phyloP scores from a whole-genome alignment of 2,113 vertebrate genomes.

The Lycaon pictus region DNA sequence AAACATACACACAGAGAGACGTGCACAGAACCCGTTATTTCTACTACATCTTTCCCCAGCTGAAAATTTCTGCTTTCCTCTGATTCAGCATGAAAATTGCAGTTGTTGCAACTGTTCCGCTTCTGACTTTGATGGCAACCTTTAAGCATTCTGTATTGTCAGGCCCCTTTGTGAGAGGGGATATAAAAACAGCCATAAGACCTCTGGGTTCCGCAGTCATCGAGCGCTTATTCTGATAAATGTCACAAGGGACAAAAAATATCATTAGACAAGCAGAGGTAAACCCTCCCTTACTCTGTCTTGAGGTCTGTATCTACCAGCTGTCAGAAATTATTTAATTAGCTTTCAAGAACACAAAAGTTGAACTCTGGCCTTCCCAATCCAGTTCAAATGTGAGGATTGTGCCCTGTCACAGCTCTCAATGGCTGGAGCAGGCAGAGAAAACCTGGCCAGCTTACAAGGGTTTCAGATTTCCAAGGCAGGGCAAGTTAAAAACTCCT shows the following conservation, averaged over 20 bases:
- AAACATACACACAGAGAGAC: background rate
- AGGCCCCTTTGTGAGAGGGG: slow-evolving; percentile 48
- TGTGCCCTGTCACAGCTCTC: slow-evolving; percentile 52
- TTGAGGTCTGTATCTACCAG: slow-evolving; percentile 72
- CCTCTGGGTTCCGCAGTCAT: slow-evolving; percentile 47
- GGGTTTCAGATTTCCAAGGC: slow-evolving; percentile 52
- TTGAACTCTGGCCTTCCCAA: slow-evolving; percentile 76
- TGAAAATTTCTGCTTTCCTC: slow-evolving; percentile 51
- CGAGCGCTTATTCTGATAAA: slow-evolving; percentile 66
- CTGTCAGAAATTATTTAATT: slow-evolving; percentile 84
- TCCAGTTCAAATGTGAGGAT: slow-evolving; percentile 73
- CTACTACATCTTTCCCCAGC: background rate
- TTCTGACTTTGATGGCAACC: slow-evolving; percentile 64
- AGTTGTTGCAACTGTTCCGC: slow-evolving; percentile 42
- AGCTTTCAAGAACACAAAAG: slow-evolving; percentile 82
- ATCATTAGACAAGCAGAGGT: slow-evolving; percentile 67
- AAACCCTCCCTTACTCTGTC: slow-evolving; percentile 53
- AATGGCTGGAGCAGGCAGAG: slow-evolving; percentile 62
- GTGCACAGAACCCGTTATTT: background rate
- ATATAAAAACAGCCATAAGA: slow-evolving; percentile 50
- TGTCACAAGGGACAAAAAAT: slow-evolving; percentile 70
- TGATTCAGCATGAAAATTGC: slow-evolving; percentile 63
- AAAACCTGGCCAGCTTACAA: slow-evolving; percentile 48
- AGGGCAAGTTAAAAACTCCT: slow-evolving; percentile 36
- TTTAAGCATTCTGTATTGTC: slow-evolving; percentile 36